These are phyloP conservation scores for Margaritifera margaritifera DNA, from an alignment of 2,888 invertebrate species.

Conservation along the genomic window DNA sequence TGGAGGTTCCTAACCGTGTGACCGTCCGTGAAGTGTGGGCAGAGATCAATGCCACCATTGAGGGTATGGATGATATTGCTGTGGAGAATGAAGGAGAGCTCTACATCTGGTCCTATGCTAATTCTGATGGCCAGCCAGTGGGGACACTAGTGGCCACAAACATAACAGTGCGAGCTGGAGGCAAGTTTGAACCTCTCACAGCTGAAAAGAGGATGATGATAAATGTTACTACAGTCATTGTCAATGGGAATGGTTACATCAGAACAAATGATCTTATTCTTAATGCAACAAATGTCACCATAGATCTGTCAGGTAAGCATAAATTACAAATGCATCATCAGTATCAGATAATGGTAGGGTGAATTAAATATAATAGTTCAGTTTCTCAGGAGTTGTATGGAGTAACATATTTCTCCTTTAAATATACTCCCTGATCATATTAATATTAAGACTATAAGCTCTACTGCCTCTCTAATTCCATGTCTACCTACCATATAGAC, in stretches of 20 bases:
- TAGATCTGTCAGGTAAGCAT: conserved; percentile 54
- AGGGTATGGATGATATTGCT: conserved; percentile 43
- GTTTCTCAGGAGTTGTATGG: no score
- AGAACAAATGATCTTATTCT: conserved; percentile 49
- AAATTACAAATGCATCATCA: background rate
- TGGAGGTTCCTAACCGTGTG: conserved; percentile 45
- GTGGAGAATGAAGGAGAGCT: conserved; percentile 53
- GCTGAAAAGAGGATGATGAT: conserved; percentile 37
- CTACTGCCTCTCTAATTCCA: no score
- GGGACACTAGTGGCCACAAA: conserved; percentile 44
- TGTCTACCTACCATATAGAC: no score
- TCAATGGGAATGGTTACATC: conserved; percentile 56
- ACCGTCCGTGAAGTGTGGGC: conserved; percentile 53
- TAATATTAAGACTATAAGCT: no score
- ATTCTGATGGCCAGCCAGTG: conserved; percentile 35
- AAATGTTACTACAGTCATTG: conserved; percentile 30
- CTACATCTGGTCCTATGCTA: conserved; percentile 56
- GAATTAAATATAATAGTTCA: no score
- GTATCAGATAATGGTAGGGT: no score
- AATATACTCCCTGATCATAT: no score
- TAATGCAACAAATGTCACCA: conserved; percentile 46
- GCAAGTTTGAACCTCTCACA: conserved; percentile 50
- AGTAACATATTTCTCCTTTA: no score
- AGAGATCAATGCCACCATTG: conserved; percentile 55
- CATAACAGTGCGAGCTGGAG: conserved; percentile 55